Base-by-base conservation (phyloP, 2,888 invertebrate genomes). In the Lithophane semibrunnea region DNA sequence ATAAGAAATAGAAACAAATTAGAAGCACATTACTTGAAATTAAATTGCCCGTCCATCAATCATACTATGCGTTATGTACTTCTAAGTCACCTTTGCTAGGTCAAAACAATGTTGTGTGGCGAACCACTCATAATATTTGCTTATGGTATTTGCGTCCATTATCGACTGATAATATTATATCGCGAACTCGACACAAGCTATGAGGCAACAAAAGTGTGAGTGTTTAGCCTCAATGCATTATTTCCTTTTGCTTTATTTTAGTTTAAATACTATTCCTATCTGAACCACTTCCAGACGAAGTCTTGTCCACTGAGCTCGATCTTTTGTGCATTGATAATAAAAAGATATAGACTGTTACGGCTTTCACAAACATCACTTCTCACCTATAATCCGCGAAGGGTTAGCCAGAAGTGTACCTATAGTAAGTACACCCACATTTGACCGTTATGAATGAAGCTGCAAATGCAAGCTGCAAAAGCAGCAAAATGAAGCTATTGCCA, bases 131-230 rank as follows among this genome's bases (percentile, higher is more conserved):
- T 58, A 77, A 66, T 74, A 76, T 82, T 77, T 77, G 63, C 61
- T 42, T 70, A 82, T n/a, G 58, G 60, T 66, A 79, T 81, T 75
- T 74, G 29, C 74, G 42, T 71, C 66, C 77, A 69, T 78, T 78
- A 83, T 83, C 76, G 68, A 18, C 29, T 77, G 79, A 82, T 81
- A 74, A 74, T 73, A 60, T 69, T 74, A 63, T 80, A 80, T 84
- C 72, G 49, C 10, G n/a, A 52, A 69, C 29, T 58, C 21, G n/a
- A 42, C 9, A 13, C 47, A 7, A 54, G 37, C 47, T 24, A 29
- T 54, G 42, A 66, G 58, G 37, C 24, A 47, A 74, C 47, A 61
- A 64, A 61, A 16, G 37, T 29, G 29, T 37, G 24, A 37, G 47
- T 54, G 8, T 61, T 60, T 61, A 76, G 68, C 29, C 29, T 29